phyloP scores from a whole-genome alignment of 2,888 invertebrate species.

The Drosophila kokeensis region DNA sequence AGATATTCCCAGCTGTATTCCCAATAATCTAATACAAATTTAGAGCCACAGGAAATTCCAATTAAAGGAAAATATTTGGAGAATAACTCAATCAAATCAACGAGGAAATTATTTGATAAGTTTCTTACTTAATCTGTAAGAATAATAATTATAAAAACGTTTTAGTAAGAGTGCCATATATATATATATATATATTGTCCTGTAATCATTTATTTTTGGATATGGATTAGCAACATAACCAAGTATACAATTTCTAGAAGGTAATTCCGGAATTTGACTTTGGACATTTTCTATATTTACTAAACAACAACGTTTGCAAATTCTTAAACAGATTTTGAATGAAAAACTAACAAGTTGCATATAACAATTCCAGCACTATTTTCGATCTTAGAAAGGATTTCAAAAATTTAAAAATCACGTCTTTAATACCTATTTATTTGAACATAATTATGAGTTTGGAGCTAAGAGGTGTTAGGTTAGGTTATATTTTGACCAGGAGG shows the following conservation, averaged over 20 bases:
- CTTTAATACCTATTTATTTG: background rate
- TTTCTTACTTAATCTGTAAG: background rate
- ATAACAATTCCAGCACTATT: background rate
- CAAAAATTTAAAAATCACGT: background rate
- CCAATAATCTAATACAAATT: background rate
- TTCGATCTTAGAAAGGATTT: background rate
- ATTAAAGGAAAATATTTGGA: background rate
- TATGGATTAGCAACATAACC: background rate
- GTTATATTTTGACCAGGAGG: background rate
- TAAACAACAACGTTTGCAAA: background rate
- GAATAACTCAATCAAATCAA: background rate
- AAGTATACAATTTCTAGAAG: background rate
- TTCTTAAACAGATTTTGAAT: background rate
- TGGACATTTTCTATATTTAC: background rate
- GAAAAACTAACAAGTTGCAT: background rate
- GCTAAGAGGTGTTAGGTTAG: background rate
- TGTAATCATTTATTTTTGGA: background rate
- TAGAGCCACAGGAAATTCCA: background rate
- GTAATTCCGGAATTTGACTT: background rate
- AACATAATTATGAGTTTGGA: background rate
- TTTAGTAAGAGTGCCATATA: background rate
- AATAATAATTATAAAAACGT: background rate
- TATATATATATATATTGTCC: background rate
- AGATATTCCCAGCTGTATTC: background rate
- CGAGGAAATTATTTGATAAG: background rate